Conservation (phyloP, 37 sponge, comb jelly and placozoan species). For the Lycopodina hypogea region DNA sequence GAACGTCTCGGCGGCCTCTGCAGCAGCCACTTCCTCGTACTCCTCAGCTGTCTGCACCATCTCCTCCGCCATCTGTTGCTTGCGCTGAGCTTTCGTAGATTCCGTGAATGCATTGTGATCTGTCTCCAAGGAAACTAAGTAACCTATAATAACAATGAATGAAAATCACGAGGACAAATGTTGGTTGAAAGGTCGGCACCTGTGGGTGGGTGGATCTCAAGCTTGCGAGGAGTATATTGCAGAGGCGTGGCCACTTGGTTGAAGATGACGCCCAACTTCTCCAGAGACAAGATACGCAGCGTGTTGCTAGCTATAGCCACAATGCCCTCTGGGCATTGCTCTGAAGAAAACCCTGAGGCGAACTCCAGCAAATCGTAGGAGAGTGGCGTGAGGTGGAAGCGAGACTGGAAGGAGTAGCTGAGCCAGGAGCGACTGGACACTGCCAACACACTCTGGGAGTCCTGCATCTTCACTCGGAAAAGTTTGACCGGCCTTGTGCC, state of each 20-base stretch:
- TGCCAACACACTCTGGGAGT: slow-evolving; percentile 88
- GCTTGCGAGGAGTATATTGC: slow-evolving; percentile 91
- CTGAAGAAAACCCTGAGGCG: slow-evolving; percentile 96
- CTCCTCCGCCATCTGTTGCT: slow-evolving; percentile 94
- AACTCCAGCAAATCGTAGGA: slow-evolving; percentile 93
- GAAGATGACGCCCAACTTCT: slow-evolving; percentile 96
- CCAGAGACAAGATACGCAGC: slow-evolving; percentile 94
- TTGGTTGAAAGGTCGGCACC: slow-evolving; percentile 6
- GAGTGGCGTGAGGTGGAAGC: slow-evolving; percentile 95
- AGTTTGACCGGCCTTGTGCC: slow-evolving; percentile 95
- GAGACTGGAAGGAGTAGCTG: slow-evolving; percentile 88
- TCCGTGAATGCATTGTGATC: slow-evolving; percentile 98
- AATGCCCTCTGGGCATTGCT: slow-evolving; percentile 97
- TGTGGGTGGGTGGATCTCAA: slow-evolving; percentile 78
- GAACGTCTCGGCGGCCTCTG: slow-evolving; percentile 85
- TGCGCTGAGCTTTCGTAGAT: slow-evolving; percentile 81
- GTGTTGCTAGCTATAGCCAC: slow-evolving; percentile 96
- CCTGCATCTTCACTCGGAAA: slow-evolving; percentile 86
- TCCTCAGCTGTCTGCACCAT: slow-evolving; percentile 89
- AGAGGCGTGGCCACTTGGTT: slow-evolving; percentile 95
- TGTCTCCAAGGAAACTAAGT: slow-evolving; percentile 84
- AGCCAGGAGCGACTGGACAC: slow-evolving; percentile 97
- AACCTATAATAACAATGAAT: background rate
- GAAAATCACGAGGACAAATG: background rate
- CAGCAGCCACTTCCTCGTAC: slow-evolving; percentile 77